Base-by-base conservation (phyloP, 2,888 invertebrate species). In the Drosophila dives region DNA sequence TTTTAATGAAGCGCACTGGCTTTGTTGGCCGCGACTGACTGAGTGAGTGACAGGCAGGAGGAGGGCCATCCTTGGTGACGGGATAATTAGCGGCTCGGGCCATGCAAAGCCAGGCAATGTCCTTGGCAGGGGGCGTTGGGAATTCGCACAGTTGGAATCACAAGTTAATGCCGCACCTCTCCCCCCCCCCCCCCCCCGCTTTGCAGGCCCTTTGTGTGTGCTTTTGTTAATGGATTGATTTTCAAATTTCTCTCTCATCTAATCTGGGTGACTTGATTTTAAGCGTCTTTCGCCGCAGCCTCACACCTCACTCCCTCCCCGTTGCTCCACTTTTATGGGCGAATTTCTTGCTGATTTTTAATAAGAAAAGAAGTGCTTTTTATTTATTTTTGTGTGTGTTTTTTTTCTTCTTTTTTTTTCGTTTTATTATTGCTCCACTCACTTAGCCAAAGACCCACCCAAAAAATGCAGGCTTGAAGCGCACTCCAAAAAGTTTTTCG, bases 61-160 rank as follows among this genome's bases (percentile, higher is more conserved):
- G 49, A 45, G 33, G 23, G 17, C 20, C 23, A 34, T 32, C 32
- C 50, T 55, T 63, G 72, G 72, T 63, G 68, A 72, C 70, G 66
- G 89, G 91, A 91, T 91, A 91, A 91, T 91, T 91, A 91, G 92
- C 89, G 78, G 86, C 79, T 83, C 81, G 84, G 73, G 78, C 74
- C 80, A 89, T 91, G 91, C 91, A 91, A 90, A 91, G 91, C 84
- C 89, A 85, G 75, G 74, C 67, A 74, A 74, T 73, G 81, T 72
- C 72, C 64, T 73, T 72, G 74, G 64, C 64, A 58, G 67, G 59
- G 67, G 67, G 64, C 82, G 83, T 89, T 91, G 91, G 91, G 91
- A 91, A 91, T 80, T 89, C 73, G 79, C 92, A 83, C 91, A 91
- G 91, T 91, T 91, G 91, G 91, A 91, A 91, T 90, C 92, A 91